Evolutionary conservation across 2,888 invertebrate genomes (phyloP), one percentile per base, ranked within the genome.

Genomic region (Drosophila kuntzei): DNA sequence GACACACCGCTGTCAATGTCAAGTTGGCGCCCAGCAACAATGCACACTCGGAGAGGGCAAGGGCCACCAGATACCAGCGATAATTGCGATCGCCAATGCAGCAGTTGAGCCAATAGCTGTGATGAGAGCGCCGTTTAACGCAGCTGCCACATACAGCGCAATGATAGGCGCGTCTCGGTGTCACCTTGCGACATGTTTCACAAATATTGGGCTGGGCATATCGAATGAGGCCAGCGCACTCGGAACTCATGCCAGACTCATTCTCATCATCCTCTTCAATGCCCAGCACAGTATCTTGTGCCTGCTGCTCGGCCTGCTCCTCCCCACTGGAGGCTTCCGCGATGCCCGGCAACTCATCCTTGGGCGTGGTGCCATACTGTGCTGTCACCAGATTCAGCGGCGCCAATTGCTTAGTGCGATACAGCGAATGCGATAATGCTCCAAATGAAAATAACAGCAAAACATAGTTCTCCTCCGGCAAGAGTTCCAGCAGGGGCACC

Each of bases 81-180:
- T 96, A 95, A 91, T 98, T 98, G 65, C 94, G 94, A 76, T 95
- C 94, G 11, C 97, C 96, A 71, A 98, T 94, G 91, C 98, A 98
- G 89, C 96, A 97, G 87, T 96, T 95, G 92, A 97, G 94, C 96
- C 96, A 97, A 90, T 95, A 95, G 89, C 97, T 96, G 92, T 96
- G 96, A 92, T 96, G 96, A 90, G 95, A 96, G 82, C 96, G 94
- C 76, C 95, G 95, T 70, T 95, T 94, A 20, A 97, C 94, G 91
- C 97, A 97, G 49, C 95, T 95, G 89, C 97, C 95, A 91, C 98
- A 98, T 60, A 96, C 94, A 74, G 94, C 94, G 90, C 98, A 98
- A 90, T 97, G 97, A 88, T 95, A 79, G 37, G 96, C 95, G 78
- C 96, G 94, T 0, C 96, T 94, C 2, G 95, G 94, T 11, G 93